Evolutionary conservation across 2,888 invertebrate species (phyloP).

Genomic region (Beris morrisii): DNA sequence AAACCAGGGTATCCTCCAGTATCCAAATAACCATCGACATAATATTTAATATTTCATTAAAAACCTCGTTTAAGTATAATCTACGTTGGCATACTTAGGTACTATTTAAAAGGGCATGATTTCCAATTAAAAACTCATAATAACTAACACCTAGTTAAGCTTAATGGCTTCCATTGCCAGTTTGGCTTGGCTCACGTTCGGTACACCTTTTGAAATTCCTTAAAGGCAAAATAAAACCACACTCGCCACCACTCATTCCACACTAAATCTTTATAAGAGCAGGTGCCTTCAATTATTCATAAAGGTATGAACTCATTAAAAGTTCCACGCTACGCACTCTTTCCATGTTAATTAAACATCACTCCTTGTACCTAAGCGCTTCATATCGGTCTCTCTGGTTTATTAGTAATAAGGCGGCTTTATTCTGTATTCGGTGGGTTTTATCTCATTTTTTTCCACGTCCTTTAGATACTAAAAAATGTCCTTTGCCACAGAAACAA

Average conservation of each 20-base stretch:
- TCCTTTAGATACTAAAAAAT: too few species aligned
- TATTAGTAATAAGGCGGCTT: too few species aligned
- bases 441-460: too few species aligned
- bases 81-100: neutral
- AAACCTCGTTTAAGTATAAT: neutral
- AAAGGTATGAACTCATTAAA: constrained; percentile 37
- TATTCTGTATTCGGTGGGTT: too few species aligned
- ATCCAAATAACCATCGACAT: neutral
- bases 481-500: too few species aligned
- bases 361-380: constrained; percentile 13
- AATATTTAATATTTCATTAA: too few species aligned
- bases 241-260: constrained; percentile 15
- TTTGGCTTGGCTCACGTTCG: neutral
- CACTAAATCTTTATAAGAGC: constrained; percentile 23
- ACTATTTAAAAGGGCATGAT: constrained; percentile 11
- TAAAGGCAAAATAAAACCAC: constrained; percentile 19
- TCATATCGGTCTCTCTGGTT: too few species aligned
- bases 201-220: neutral
- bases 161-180: too few species aligned
- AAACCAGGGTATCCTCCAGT: neutral
- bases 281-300: constrained; percentile 35
- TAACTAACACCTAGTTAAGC: neutral
- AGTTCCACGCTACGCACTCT: constrained; percentile 33
- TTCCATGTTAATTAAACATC: constrained; percentile 36
- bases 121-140: constrained; percentile 12